Conservation (phyloP, 2,113 vertebrate genomes). For the Helogale parvula region DNA sequence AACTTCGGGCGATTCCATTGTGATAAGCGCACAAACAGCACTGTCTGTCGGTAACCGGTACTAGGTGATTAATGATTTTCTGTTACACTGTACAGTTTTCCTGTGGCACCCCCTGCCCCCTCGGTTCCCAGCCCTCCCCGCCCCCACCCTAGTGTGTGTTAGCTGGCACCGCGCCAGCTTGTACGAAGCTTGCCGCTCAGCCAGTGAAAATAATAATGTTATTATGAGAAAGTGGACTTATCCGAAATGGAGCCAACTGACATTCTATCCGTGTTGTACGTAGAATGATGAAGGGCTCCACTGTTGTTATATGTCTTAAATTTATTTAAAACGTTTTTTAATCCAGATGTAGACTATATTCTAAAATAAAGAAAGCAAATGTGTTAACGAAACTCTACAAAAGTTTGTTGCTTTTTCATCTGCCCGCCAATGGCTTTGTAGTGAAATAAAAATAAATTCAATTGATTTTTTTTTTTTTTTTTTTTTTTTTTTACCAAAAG, state of each 20-base stretch:
- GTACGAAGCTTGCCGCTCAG: slow-evolving; percentile 77
- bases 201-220: slow-evolving; percentile 80
- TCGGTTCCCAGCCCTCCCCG: not conserved
- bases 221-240: slow-evolving; percentile 78
- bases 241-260: slow-evolving; percentile 80
- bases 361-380: slow-evolving; percentile 86
- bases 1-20: slow-evolving; percentile 81
- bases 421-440: not conserved
- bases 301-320: slow-evolving; percentile 83
- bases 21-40: slow-evolving; percentile 84
- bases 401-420: slow-evolving; percentile 78
- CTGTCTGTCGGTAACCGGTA: slow-evolving; percentile 84
- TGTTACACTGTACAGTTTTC: slow-evolving; percentile 73
- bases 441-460: slow-evolving; percentile 55
- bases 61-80: slow-evolving; percentile 82
- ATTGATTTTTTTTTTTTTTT: not conserved
- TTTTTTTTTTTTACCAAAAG: not conserved
- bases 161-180: slow-evolving; percentile 71
- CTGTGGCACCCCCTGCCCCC: slow-evolving; percentile 57
- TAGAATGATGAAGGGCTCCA: slow-evolving; percentile 82
- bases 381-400: slow-evolving; percentile 82
- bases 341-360: slow-evolving; percentile 89
- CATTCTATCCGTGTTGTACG: slow-evolving; percentile 66
- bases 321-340: slow-evolving; percentile 90
- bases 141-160: slow-evolving; percentile 54